phyloP scores from a whole-genome alignment of 2,888 invertebrate species.

The Cantharis rustica region DNA sequence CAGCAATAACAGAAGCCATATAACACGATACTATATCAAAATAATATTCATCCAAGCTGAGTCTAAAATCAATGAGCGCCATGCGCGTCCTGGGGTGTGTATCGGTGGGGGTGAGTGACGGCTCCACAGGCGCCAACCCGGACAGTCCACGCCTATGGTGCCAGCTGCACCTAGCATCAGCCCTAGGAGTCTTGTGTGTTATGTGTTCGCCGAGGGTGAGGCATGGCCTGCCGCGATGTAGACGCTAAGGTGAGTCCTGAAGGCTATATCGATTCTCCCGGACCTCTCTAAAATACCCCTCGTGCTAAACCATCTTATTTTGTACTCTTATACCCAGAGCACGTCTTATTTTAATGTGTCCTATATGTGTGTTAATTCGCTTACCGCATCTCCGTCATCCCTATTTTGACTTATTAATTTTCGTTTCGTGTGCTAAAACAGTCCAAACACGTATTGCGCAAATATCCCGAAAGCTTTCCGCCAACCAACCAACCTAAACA shows the following conservation, averaged over 20 bases:
- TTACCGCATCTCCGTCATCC: conserved; percentile 8
- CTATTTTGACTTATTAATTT: not conserved
- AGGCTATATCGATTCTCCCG: conserved; percentile 36
- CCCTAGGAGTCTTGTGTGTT: conserved; percentile 51
- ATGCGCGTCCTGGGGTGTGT: conserved; percentile 51
- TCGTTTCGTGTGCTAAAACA: not conserved
- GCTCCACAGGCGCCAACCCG: conserved; percentile 52
- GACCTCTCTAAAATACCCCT: conserved; percentile 22
- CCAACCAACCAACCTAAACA: not conserved
- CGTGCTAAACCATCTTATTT: conserved; percentile 25
- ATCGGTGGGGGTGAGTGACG: conserved; percentile 39
- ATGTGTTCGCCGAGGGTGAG: conserved; percentile 49
- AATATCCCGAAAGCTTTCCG: not conserved
- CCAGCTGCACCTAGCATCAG: conserved; percentile 53
- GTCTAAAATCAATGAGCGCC: conserved; percentile 54
- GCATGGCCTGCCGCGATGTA: conserved; percentile 48
- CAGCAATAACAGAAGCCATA: conserved; percentile 42
- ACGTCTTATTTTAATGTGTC: not conserved
- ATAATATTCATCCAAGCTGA: conserved; percentile 46
- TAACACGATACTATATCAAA: conserved; percentile 46
- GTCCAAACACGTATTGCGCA: not conserved
- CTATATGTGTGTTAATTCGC: not conserved
- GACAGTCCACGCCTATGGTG: conserved; percentile 58
- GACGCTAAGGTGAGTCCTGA: conserved; percentile 41
- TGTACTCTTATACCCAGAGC: conserved; percentile 10